Evolutionary conservation across 2,113 vertebrate genomes (phyloP).

Genomic region (Ciconia boyciana): DNA sequence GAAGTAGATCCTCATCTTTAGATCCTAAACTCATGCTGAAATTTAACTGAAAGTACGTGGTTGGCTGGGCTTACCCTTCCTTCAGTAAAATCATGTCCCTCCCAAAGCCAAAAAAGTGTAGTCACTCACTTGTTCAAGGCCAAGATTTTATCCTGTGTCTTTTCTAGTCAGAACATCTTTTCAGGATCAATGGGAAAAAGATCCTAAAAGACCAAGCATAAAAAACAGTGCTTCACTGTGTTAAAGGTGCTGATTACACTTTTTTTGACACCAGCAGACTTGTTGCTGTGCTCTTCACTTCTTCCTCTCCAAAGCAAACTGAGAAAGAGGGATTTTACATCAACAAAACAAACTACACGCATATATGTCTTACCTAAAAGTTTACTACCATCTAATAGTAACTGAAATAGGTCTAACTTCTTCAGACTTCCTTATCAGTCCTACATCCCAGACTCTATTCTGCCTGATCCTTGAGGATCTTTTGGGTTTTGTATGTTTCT

Average conservation of each 20-base stretch:
- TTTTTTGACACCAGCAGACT: not conserved
- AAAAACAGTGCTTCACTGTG: not conserved
- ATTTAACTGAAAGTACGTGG: not conserved
- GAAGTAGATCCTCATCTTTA: not conserved
- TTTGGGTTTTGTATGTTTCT: not conserved
- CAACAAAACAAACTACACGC: not conserved
- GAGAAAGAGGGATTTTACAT: not conserved
- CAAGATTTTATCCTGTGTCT: not conserved
- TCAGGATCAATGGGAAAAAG: not conserved
- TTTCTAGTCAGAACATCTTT: not conserved
- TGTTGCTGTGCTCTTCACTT: not conserved
- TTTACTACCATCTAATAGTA: not conserved
- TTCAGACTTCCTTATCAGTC: not conserved
- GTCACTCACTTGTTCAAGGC: not conserved
- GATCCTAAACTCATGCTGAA: not conserved
- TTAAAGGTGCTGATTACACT: not conserved
- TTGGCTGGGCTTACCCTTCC: not conserved
- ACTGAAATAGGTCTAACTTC: not conserved
- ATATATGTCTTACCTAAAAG: not conserved
- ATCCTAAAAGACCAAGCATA: not conserved
- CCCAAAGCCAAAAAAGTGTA: not conserved
- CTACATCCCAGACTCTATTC: not conserved
- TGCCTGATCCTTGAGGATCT: not conserved
- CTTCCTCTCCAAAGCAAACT: not conserved
- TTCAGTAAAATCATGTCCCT: not conserved